Percentiles rank a stretch among this genome's conserved stretches.
Conservation (phyloP, 2,888 invertebrate species). For the Cantharis flavilabris region DNA sequence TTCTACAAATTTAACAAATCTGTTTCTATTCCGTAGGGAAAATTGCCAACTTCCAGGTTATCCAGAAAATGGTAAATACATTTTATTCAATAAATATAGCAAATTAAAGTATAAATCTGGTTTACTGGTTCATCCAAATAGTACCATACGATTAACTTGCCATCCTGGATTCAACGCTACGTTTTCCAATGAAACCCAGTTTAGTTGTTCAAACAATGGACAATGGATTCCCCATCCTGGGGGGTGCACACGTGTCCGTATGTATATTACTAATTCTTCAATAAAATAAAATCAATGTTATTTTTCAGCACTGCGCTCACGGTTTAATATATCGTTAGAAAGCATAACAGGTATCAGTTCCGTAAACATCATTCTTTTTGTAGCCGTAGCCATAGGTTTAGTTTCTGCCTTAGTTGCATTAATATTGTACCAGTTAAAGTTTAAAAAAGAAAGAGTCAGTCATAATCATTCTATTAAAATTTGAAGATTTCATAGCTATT, state of each 20-base stretch:
- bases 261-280: background rate
- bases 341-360: background rate
- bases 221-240: background rate
- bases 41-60: background rate
- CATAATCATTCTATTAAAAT: background rate
- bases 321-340: background rate
- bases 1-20: no score
- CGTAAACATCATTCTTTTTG: background rate
- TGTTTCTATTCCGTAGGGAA: background rate
- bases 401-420: background rate
- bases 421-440: background rate
- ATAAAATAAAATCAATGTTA: no score
- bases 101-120: background rate
- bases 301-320: no score
- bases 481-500: background rate
- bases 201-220: background rate
- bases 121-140: background rate
- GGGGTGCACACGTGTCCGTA: background rate
- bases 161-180: background rate
- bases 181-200: background rate
- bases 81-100: no score
- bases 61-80: background rate
- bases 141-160: background rate
- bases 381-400: background rate
- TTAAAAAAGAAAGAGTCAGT: conserved; percentile 41